Base-by-base conservation (phyloP, 1,140 invertebrate genomes). In the Drosophila repletoides region DNA sequence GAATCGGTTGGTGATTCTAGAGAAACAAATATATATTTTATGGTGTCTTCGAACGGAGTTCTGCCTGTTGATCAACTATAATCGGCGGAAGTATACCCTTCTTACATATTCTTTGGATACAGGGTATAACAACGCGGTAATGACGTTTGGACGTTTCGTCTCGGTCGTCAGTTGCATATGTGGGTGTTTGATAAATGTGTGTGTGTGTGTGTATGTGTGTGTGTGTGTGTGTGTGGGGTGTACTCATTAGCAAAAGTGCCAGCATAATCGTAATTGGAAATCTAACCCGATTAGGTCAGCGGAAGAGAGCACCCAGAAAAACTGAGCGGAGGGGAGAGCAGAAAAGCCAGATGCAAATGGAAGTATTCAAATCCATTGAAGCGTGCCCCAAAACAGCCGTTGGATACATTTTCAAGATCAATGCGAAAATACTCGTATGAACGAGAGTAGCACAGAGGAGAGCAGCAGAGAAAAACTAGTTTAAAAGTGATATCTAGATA, bases 261-360 rank as follows among this genome's bases (percentile, higher is more conserved):
- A 71, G 72, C 46, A 66, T 75, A 81, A 79, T 86, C 71, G 61
- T 61, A 84, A 84, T 84, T 74, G 61, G 56, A 86, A 84, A 84
- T 84, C 74, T 65, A 84, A 65, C 53, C 56, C 22, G 80, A 68
- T 75, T 79, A 72, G 80, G 66, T 86, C 80, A 83, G 68, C 48
- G 15, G 12, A 31, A 26, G 22, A 58, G 26, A 60, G 29, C 19
- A 59, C n/a, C 3, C 9, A 55, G 15, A 17, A 6, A 12, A 15
- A 19, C 14, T 24, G 29, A 40, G 7, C 5, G 7, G 19, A 22
- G 6, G 22, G 40, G 24, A 29, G 9, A 41, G 12, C 5, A 15
- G 4, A 9, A 33, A 6, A n/a, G 31, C 24, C 3, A 33, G 12
- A 3, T 17, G 4, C 3, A 9, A 41, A 15, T 4, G 29, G 5